Evolutionary conservation across 2,888 invertebrate species (phyloP).

Genomic region (Drosophila cracens): DNA sequence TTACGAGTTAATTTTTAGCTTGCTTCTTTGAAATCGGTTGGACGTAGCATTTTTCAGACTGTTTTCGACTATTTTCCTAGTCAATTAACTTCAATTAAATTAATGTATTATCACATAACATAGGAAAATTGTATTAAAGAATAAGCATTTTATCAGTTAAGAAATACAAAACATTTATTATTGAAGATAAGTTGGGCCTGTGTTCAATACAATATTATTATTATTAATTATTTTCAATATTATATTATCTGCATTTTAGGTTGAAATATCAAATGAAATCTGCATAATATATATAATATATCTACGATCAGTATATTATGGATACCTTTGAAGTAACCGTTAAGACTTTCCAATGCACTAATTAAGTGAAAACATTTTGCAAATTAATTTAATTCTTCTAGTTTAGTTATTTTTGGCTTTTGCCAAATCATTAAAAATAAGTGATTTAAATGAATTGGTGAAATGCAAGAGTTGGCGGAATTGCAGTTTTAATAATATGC

Average conservation of each 20-base stretch:
- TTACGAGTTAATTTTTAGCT: not conserved
- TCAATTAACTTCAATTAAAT: not conserved
- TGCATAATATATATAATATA: not conserved
- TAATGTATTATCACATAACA: not conserved
- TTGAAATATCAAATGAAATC: not conserved
- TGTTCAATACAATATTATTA: not conserved
- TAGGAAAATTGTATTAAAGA: not conserved
- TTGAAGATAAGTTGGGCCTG: not conserved
- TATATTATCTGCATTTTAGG: not conserved
- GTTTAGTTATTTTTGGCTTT: slow-evolving; percentile 32
- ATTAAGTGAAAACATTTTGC: slow-evolving; percentile 46
- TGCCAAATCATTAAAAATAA: slow-evolving; percentile 50
- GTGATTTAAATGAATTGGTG: slow-evolving; percentile 54
- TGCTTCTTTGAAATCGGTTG: not conserved
- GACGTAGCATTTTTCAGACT: not conserved
- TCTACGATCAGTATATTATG: too few relatives aligned
- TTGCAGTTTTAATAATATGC: slow-evolving; percentile 44
- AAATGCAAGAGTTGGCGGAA: slow-evolving; percentile 38
- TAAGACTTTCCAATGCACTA: slow-evolving; percentile 8
- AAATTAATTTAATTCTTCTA: slow-evolving; percentile 11
- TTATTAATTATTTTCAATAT: not conserved
- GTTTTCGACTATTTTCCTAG: not conserved
- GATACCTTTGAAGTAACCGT: not conserved
- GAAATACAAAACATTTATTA: too few relatives aligned
- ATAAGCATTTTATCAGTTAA: too few relatives aligned